A percentile compares a stretch with the other conserved stretches of the same genome.
Evolutionary conservation across 2,113 vertebrate genomes (phyloP).

Genomic region (Anoplopoma fimbria): DNA sequence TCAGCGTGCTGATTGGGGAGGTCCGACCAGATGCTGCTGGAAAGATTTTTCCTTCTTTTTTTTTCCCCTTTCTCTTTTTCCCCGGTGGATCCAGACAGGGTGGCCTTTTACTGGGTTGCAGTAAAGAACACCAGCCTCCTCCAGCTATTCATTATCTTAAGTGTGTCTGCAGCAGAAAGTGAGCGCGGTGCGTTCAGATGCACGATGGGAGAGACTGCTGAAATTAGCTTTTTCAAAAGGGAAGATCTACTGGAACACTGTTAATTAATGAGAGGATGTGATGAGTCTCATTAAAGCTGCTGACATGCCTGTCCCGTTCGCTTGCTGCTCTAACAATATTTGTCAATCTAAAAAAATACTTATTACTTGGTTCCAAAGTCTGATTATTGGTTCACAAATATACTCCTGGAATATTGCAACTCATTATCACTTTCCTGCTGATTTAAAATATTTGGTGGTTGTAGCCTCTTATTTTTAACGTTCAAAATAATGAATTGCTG

Average conservation of each 20-base stretch:
- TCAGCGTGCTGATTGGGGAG: slow-evolving; percentile 7
- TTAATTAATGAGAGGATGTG: slow-evolving; percentile 63
- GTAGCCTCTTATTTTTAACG: neutral
- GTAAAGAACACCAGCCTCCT: slow-evolving; percentile 72
- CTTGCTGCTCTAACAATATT: slow-evolving; percentile 15
- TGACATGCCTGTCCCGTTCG: neutral
- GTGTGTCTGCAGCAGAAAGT: slow-evolving; percentile 73
- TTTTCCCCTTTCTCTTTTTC: slow-evolving; percentile 30
- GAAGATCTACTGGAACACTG: slow-evolving; percentile 49
- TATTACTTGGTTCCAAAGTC: slow-evolving; percentile 15
- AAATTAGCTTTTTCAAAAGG: slow-evolving; percentile 60
- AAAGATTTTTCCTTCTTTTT: slow-evolving; percentile 35
- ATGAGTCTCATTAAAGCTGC: slow-evolving; percentile 47
- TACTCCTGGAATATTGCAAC: neutral
- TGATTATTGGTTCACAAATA: neutral
- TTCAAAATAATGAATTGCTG: neutral
- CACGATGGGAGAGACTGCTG: slow-evolving; percentile 67
- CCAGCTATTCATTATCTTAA: slow-evolving; percentile 80
- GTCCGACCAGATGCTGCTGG: slow-evolving; percentile 43
- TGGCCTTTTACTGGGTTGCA: slow-evolving; percentile 71
- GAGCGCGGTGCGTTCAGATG: slow-evolving; percentile 59
- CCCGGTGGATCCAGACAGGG: slow-evolving; percentile 64
- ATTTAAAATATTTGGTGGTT: neutral
- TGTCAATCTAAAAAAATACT: neutral
- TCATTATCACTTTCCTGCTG: neutral